Conservation (phyloP, 2,113 vertebrate species). For the mouse (Mus musculus) region GRCm39 chr3:144103001-144103500, state of each 20-base stretch:
- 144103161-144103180: background rate
- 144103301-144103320: background rate
- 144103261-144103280: background rate
- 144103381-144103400: background rate
- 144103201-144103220: background rate
- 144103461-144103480: constrained; percentile 68
- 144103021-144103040: constrained; percentile 44
- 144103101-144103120: background rate
- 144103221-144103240: background rate
- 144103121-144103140: background rate
- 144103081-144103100: background rate
- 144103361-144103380: background rate
- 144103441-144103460: background rate
- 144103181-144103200: background rate
- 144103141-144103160: background rate
- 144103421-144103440: constrained; percentile 46
- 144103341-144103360: constrained; percentile 62
- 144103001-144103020: constrained; percentile 75
- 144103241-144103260: background rate
- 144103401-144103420: constrained; percentile 33
- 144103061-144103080: background rate
- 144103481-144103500: constrained; percentile 75
- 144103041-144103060: constrained; percentile 55
- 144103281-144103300: constrained; percentile 1
- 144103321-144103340: constrained; percentile 60